Conservation (phyloP, 1,140 invertebrate species). For the Zaprionus nigranus region DNA sequence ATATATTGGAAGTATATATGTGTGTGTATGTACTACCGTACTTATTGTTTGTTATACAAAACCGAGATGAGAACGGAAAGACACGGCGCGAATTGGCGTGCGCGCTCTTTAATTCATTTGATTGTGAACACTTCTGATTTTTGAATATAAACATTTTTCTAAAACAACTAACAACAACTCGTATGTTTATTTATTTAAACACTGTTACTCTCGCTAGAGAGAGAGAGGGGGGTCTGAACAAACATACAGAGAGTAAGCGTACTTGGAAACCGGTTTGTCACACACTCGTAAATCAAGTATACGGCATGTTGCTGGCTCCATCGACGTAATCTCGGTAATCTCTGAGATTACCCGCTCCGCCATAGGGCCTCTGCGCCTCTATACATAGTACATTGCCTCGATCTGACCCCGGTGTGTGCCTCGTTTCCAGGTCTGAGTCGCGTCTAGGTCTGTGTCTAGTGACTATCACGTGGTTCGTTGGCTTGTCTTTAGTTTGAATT, state of each 20-base stretch:
- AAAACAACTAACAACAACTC: slow-evolving; percentile 48
- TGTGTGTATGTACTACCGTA: slow-evolving; percentile 62
- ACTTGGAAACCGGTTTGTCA: slow-evolving; percentile 58
- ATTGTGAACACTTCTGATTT: slow-evolving; percentile 60
- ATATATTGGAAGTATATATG: slow-evolving; percentile 8
- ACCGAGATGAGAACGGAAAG: slow-evolving; percentile 50
- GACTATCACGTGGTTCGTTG: slow-evolving; percentile 58
- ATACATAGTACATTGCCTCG: neutral
- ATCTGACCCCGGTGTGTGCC: neutral
- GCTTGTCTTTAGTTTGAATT: slow-evolving; percentile 29
- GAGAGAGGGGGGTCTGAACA: slow-evolving; percentile 3
- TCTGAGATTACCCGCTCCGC: slow-evolving; percentile 8
- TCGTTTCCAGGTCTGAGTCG: neutral
- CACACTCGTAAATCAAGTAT: slow-evolving; percentile 58
- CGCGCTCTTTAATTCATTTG: slow-evolving; percentile 46
- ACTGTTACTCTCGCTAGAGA: neutral
- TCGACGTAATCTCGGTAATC: slow-evolving; percentile 19
- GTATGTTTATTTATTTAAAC: slow-evolving; percentile 35
- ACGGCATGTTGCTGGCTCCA: slow-evolving; percentile 35
- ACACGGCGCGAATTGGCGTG: slow-evolving; percentile 28
- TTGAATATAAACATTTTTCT: slow-evolving; percentile 65
- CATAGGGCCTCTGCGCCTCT: neutral
- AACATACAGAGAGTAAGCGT: neutral
- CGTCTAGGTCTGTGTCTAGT: slow-evolving; percentile 38
- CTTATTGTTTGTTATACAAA: slow-evolving; percentile 83